These are phyloP conservation scores for Dipodomys stephensi DNA, from an alignment of 2,113 vertebrate genomes.

Conservation along the genomic window DNA sequence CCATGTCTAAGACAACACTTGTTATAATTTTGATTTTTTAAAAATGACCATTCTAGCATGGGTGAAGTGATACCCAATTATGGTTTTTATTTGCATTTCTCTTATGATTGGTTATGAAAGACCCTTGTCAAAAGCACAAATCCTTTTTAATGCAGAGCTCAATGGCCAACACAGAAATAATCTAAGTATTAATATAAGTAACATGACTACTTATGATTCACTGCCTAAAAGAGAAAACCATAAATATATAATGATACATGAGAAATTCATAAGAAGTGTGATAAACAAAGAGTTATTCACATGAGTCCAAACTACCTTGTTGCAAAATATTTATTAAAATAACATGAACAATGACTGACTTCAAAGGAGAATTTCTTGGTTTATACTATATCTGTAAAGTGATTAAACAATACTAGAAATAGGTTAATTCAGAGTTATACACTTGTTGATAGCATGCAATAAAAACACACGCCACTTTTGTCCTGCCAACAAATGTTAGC, in stretches of 20 bases:
- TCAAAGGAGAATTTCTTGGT: background rate
- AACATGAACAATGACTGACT: background rate
- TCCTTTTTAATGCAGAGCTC: background rate
- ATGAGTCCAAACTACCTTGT: background rate
- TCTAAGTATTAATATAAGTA: background rate
- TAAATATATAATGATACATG: background rate
- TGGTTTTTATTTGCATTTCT: background rate
- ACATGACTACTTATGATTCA: background rate
- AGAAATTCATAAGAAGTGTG: background rate
- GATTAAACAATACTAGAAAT: background rate
- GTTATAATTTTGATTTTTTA: background rate
- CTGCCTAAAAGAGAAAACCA: background rate
- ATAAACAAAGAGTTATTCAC: background rate
- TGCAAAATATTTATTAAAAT: conserved; percentile 8
- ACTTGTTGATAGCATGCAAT: background rate
- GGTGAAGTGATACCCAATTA: background rate
- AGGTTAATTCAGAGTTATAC: background rate
- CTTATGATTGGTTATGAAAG: background rate
- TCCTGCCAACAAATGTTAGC: background rate
- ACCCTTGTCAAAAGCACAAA: background rate
- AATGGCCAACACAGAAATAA: background rate
- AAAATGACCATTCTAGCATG: background rate
- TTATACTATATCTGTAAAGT: background rate
- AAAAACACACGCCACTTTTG: background rate
- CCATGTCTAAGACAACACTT: background rate